phyloP scores from a whole-genome alignment of 2,113 vertebrate genomes.

The Xiphorhynchus elegans region DNA sequence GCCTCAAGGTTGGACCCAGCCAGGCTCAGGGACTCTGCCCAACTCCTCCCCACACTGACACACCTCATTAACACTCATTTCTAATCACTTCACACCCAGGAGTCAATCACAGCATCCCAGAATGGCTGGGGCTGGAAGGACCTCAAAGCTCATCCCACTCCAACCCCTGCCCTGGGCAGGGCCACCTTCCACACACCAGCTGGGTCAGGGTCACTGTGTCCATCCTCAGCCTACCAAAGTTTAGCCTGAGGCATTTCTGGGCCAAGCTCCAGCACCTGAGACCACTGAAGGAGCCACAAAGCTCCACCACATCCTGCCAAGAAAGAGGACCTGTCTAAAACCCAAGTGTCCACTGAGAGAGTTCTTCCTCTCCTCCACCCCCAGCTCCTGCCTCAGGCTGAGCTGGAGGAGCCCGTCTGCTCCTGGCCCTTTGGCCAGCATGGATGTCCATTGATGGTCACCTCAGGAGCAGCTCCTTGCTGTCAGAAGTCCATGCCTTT shows the following conservation, averaged over 20 bases:
- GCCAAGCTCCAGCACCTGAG: neutral
- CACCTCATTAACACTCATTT: accelerated
- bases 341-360: neutral
- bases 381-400: accelerated
- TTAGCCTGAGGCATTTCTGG: neutral
- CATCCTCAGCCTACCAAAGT: neutral
- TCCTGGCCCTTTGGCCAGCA: neutral
- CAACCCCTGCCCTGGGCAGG: neutral
- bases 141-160: neutral
- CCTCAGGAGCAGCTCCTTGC: neutral
- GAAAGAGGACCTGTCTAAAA: neutral
- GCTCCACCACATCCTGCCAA: neutral
- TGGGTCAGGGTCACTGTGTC: accelerated
- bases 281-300: neutral
- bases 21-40: neutral
- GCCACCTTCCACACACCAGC: neutral
- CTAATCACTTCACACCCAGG: neutral
- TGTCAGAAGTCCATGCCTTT: neutral
- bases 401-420: neutral
- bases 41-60: neutral
- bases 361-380: neutral
- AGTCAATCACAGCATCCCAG: neutral
- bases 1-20: accelerated
- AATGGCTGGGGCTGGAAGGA: neutral
- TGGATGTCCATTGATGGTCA: neutral